A percentile compares a stretch with the other conserved stretches of the same genome.
Evolutionary conservation across 2,888 invertebrate genomes (phyloP).

Genomic region (Ceriagrion tenellum): DNA sequence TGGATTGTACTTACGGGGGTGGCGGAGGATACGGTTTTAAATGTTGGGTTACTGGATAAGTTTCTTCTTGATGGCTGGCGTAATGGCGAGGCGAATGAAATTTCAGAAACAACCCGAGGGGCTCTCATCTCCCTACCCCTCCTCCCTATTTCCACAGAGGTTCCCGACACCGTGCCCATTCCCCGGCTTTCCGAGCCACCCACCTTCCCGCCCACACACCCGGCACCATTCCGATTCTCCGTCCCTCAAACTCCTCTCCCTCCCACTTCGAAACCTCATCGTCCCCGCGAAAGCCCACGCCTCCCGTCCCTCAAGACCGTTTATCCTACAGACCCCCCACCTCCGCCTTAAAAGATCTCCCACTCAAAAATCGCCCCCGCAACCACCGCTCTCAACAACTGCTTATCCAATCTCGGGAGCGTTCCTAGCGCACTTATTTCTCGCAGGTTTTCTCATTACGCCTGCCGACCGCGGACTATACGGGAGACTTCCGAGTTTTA

Average conservation of each 20-base stretch:
- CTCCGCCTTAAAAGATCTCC: no score
- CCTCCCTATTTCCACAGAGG: not conserved
- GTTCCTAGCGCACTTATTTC: not conserved
- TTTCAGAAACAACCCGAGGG: constrained; percentile 53
- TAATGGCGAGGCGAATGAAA: constrained; percentile 60
- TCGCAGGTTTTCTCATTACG: not conserved
- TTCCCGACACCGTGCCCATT: not conserved
- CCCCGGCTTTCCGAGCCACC: not conserved
- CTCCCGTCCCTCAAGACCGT: not conserved
- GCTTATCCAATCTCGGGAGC: constrained; percentile 43
- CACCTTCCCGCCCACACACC: not conserved
- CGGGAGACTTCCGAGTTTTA: no score
- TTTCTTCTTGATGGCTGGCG: constrained; percentile 61
- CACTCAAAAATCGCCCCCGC: not conserved
- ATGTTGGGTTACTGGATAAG: constrained; percentile 66
- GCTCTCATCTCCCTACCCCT: not conserved
- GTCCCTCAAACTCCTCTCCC: not conserved
- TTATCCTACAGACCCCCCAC: not conserved
- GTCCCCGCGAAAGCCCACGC: not conserved
- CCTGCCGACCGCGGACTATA: not conserved
- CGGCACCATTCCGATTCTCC: not conserved
- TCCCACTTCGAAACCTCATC: not conserved
- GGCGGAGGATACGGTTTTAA: constrained; percentile 55
- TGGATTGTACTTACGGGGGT: constrained; percentile 51
- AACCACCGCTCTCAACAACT: constrained; percentile 24